A percentile compares a stretch with the other conserved stretches of the same genome.
Conservation (phyloP, 1,140 invertebrate species). For the Lerema accius region DNA sequence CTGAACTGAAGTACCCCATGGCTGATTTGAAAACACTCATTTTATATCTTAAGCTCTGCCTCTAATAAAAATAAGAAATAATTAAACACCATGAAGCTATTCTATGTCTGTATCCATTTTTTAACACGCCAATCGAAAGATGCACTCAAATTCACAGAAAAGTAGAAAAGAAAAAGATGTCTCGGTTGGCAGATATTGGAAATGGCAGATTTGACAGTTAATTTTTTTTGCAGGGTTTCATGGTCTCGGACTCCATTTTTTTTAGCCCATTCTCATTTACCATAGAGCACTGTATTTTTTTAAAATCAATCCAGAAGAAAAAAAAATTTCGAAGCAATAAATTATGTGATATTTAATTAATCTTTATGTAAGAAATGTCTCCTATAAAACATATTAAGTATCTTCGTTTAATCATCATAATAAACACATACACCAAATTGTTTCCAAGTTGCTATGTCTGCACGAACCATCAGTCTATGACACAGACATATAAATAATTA, state of each 20-base stretch:
- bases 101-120: constrained; percentile 32
- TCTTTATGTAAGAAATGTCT: too few relatives aligned
- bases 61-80: constrained; percentile 17
- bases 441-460: too few relatives aligned
- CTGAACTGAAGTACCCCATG: constrained; percentile 91
- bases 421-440: too few relatives aligned
- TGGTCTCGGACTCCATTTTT: background rate
- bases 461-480: too few relatives aligned
- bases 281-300: too few relatives aligned
- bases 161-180: constrained; percentile 11
- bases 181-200: constrained; percentile 16
- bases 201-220: constrained; percentile 20
- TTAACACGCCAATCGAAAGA: constrained; percentile 10
- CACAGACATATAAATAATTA: too few relatives aligned
- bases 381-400: too few relatives aligned
- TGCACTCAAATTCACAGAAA: constrained; percentile 16
- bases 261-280: background rate
- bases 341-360: too few relatives aligned
- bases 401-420: too few relatives aligned
- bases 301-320: too few relatives aligned
- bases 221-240: background rate
- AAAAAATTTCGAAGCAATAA: too few relatives aligned
- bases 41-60: constrained; percentile 43
- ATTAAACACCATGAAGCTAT: constrained; percentile 24
- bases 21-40: constrained; percentile 96